Conservation (phyloP, 2,797 vertebrate species). For the Labeo calbasu region DNA sequence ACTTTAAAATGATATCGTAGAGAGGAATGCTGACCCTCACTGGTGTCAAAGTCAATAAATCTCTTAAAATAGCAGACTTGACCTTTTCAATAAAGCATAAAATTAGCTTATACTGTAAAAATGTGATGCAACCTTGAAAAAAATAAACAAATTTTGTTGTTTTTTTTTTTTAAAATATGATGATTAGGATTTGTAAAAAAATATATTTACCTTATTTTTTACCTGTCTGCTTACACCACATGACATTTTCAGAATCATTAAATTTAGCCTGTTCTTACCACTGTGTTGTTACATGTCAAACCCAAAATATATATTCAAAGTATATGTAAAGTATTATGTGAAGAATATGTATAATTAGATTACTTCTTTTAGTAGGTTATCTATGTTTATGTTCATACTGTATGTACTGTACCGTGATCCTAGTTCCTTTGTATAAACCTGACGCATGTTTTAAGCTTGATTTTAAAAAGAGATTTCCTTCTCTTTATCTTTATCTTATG, state of each 20-base stretch:
- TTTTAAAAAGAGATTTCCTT: neutral
- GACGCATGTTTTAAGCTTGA: neutral
- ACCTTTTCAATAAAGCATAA: neutral
- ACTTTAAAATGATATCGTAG: neutral
- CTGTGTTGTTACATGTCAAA: neutral
- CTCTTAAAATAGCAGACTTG: neutral
- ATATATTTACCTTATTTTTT: neutral
- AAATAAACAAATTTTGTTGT: no score
- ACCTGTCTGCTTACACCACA: neutral
- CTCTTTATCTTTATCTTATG: slow-evolving; percentile 4
- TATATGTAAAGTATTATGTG: neutral
- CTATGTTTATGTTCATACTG: neutral
- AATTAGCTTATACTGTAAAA: neutral
- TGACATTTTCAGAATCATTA: neutral
- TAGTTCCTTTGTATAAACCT: neutral
- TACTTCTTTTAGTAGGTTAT: neutral
- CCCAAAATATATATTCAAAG: neutral
- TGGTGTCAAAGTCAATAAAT: no score
- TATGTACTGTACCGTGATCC: neutral
- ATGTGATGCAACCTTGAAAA: neutral
- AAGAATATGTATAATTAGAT: neutral
- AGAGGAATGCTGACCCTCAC: no score
- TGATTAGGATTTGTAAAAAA: neutral
- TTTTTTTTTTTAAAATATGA: no score
- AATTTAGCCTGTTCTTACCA: neutral